phyloP scores from a whole-genome alignment of 2,797 vertebrate species.

The Sebastes flavidus region DNA sequence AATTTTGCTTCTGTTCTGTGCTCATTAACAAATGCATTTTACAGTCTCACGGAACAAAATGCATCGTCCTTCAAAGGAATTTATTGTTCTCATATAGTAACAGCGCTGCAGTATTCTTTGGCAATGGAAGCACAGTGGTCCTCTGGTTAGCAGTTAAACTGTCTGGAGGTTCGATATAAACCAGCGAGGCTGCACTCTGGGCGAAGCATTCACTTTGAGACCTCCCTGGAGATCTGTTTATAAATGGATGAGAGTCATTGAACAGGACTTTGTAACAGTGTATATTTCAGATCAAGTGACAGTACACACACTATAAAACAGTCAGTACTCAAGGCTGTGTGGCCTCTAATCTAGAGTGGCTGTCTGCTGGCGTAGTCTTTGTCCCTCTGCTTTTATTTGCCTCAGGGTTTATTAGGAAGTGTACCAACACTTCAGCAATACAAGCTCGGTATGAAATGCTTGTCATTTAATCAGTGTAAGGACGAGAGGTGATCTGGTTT shows the following conservation, averaged over 20 bases:
- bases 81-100: slow-evolving; percentile 45
- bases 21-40: slow-evolving; percentile 33
- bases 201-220: slow-evolving; percentile 21
- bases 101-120: slow-evolving; percentile 10
- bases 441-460: neutral
- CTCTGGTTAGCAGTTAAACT: slow-evolving; percentile 49
- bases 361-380: slow-evolving; percentile 16
- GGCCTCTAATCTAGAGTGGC: slow-evolving; percentile 10
- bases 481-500: neutral
- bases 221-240: slow-evolving; percentile 49
- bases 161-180: slow-evolving; percentile 45
- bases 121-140: slow-evolving; percentile 3
- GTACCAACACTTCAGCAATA: neutral
- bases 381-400: slow-evolving; percentile 37
- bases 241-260: slow-evolving; percentile 50
- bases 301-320: slow-evolving; percentile 40
- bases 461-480: slow-evolving; percentile 23
- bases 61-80: slow-evolving; percentile 22
- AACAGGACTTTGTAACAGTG: slow-evolving; percentile 46
- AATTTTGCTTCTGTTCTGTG: slow-evolving; percentile 8
- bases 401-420: slow-evolving; percentile 23
- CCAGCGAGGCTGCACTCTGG: slow-evolving; percentile 13
- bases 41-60: slow-evolving; percentile 14
- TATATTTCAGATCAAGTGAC: slow-evolving; percentile 52
- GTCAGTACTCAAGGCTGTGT: slow-evolving; percentile 24